Conservation (phyloP, 2,888 invertebrate genomes). For the Dilophus febrilis region DNA sequence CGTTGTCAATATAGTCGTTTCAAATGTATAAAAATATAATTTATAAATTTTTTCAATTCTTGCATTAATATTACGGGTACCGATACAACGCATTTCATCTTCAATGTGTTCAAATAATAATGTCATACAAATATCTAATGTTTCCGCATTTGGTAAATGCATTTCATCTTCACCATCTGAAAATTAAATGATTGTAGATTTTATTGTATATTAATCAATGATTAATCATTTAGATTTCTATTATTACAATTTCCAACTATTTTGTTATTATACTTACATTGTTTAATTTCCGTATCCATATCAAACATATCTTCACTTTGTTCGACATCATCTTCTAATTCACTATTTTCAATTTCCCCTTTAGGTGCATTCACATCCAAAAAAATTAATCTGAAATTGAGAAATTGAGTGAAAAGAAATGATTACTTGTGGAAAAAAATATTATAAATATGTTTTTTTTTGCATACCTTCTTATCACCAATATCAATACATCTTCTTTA, state of each 20-base stretch:
- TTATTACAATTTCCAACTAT: background rate
- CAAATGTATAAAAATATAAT: conserved; percentile 50
- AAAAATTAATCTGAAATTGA: conserved; percentile 43
- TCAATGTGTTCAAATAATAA: conserved; percentile 53
- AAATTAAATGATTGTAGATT: background rate
- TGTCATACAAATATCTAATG: conserved; percentile 62
- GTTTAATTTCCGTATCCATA: conserved; percentile 19
- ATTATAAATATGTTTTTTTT: conserved; percentile 2
- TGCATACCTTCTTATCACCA: conserved; percentile 56
- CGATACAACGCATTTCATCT: conserved; percentile 28
- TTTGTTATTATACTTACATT: too few relatives aligned
- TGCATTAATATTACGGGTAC: conserved; percentile 26
- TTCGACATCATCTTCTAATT: conserved; percentile 33
- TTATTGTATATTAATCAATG: too few relatives aligned
- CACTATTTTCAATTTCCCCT: conserved; percentile 33
- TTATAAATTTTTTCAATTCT: conserved; percentile 40
- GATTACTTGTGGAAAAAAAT: conserved; percentile 6
- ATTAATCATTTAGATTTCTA: background rate
- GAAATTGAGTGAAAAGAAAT: background rate
- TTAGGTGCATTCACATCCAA: conserved; percentile 53
- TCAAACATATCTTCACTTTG: conserved; percentile 27
- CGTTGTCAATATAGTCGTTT: conserved; percentile 64
- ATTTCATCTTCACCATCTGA: conserved; percentile 15
- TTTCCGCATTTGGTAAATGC: conserved; percentile 41
- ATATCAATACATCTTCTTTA: conserved; percentile 47